A percentile compares a stretch with the other conserved stretches of the same genome.
These are phyloP conservation scores for Pipistrellus kuhlii DNA, from an alignment of 2,797 vertebrate species.

Conservation along the genomic window DNA sequence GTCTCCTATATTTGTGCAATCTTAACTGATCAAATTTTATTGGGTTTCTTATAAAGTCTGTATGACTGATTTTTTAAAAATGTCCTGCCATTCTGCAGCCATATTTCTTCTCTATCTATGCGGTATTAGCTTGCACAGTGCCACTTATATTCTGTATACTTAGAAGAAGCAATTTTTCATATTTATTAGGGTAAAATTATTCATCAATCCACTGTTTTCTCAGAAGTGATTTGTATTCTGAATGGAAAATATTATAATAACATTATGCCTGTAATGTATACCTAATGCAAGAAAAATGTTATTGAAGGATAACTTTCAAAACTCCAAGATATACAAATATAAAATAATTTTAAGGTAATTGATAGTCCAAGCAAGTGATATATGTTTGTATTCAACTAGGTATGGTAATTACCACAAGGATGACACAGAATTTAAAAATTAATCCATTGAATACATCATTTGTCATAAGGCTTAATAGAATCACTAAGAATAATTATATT, in stretches of 20 bases:
- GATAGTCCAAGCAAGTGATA: background rate
- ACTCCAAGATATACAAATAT: background rate
- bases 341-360: conserved; percentile 34
- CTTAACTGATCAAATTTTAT: background rate
- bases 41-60: background rate
- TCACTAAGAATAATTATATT: conserved; percentile 35
- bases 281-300: background rate
- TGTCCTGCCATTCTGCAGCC: background rate
- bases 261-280: background rate
- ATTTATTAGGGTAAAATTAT: background rate
- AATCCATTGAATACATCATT: background rate
- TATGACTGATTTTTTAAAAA: background rate
- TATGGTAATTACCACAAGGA: background rate
- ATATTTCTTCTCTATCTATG: background rate
- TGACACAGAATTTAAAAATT: background rate
- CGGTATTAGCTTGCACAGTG: background rate
- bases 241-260: background rate
- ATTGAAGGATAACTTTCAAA: background rate
- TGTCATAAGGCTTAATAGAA: background rate
- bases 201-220: background rate
- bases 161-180: background rate
- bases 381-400: background rate
- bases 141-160: background rate
- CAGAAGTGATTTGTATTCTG: conserved; percentile 26
- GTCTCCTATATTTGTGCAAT: background rate